Base-by-base conservation (phyloP, 2,888 invertebrate genomes). In the Aromia moschata region DNA sequence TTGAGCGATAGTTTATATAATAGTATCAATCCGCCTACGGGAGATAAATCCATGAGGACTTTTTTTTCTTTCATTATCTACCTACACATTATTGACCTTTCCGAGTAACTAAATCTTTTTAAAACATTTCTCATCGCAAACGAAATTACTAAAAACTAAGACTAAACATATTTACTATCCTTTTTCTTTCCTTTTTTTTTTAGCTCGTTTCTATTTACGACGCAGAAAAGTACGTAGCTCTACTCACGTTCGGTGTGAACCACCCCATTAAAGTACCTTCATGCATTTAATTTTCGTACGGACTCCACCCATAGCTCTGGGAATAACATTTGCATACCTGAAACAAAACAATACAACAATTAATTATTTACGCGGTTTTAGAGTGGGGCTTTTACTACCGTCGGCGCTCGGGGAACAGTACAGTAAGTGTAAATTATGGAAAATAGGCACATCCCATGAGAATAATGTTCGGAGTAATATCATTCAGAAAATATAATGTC, bases 271-370 rank as follows among this genome's bases (percentile, higher is more conserved):
- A 25, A 5, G 7, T 25, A n/a, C n/a, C n/a, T n/a, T n/a, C n/a
- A n/a, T n/a, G n/a, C n/a, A 25, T 25, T 25, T 5, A 3, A 25
- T 25, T 25, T 25, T 25, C 25, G 4, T 25, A 25, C 25, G 7
- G 7, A 25, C 25, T 5, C 37, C 47, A 14, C 47, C 46, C 36
- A 16, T 18, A 46, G 47, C 2, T 20, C 10, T 12, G 41, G 41
- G 52, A 51, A 41, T 40, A 30, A 17, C 30, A 41, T 52, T 52
- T 52, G 17, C 51, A 51, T 52, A 52, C 52, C 52, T 52, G 41
- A 7, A 52, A 52, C 41, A 41, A 52, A n/a, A n/a, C n/a, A n/a
- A 52, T 52, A 41, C 30, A 40, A 41, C 41, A 40, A 52, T 52
- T 52, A 52, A 52, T 52, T 52, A 52, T 41, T 41, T 52, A 17